Conservation (phyloP, 2,797 vertebrate species). For the Todus mexicanus region DNA sequence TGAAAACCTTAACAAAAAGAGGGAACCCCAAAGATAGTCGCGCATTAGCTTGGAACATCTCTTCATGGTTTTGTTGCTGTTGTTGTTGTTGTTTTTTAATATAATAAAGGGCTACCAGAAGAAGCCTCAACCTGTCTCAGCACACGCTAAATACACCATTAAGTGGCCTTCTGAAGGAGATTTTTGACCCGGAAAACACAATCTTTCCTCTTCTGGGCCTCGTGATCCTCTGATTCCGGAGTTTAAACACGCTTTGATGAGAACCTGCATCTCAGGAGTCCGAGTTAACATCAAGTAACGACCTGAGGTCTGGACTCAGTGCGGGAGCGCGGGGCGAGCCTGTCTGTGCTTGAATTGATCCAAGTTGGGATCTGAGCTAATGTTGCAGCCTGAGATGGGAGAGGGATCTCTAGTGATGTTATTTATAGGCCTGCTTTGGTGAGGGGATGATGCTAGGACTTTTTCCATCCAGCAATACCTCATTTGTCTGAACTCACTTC, state of each 20-base stretch:
- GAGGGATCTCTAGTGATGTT: not conserved
- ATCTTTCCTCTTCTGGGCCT: not conserved
- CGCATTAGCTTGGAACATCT: slow-evolving; percentile 44
- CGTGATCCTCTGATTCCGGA: not conserved
- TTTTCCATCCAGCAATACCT: not conserved
- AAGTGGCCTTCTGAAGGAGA: not conserved
- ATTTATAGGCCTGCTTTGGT: not conserved
- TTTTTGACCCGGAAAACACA: not conserved
- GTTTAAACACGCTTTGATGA: not conserved
- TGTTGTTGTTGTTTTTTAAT: slow-evolving; percentile 41
- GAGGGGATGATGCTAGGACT: not conserved
- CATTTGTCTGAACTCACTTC: not conserved
- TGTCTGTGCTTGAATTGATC: not conserved
- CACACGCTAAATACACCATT: not conserved
- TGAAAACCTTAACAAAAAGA: slow-evolving; percentile 71
- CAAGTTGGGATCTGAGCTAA: not conserved
- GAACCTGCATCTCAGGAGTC: not conserved
- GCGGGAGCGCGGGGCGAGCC: not conserved
- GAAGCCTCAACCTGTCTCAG: slow-evolving; percentile 21
- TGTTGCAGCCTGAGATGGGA: not conserved
- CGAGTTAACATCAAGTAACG: not conserved
- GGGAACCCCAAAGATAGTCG: slow-evolving; percentile 73
- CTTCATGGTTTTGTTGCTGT: not conserved
- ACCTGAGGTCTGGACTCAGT: not conserved
- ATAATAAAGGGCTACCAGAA: slow-evolving; percentile 53